Conservation (phyloP, 2,797 vertebrate species). For the Bovichtus diacanthus region DNA sequence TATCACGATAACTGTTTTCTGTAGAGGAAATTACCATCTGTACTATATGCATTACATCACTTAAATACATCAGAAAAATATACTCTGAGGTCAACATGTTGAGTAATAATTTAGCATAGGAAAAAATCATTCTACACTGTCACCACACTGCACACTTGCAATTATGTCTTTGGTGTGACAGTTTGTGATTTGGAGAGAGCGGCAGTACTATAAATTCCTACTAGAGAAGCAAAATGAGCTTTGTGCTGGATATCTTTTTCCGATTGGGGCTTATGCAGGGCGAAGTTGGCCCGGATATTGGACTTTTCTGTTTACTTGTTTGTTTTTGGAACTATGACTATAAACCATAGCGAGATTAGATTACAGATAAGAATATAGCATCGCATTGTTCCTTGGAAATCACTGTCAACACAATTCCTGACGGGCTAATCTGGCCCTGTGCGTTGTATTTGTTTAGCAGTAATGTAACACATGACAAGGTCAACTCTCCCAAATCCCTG, state of each 20-base stretch:
- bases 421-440: neutral
- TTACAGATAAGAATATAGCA: conserved; percentile 18
- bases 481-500: neutral
- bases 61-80: neutral
- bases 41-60: neutral
- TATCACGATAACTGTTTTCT: neutral
- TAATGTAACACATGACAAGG: neutral
- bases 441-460: neutral
- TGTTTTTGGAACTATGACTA: conserved; percentile 22
- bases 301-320: conserved; percentile 23
- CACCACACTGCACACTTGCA: too few relatives aligned
- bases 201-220: conserved; percentile 26
- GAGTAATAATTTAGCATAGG: neutral
- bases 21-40: neutral
- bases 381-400: conserved; percentile 20
- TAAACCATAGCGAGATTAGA: conserved; percentile 18
- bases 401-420: conserved; percentile 3
- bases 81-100: neutral
- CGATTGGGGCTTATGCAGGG: conserved; percentile 44
- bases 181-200: conserved; percentile 5
- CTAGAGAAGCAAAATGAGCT: conserved; percentile 35
- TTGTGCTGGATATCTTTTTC: conserved; percentile 38
- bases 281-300: conserved; percentile 32
- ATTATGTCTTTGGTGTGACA: neutral
- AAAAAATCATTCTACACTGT: neutral